Percentiles rank a stretch among this genome's conserved stretches.
These are phyloP conservation scores for Perodicticus potto DNA, from an alignment of 2,797 vertebrate species.

Conservation along the genomic window DNA sequence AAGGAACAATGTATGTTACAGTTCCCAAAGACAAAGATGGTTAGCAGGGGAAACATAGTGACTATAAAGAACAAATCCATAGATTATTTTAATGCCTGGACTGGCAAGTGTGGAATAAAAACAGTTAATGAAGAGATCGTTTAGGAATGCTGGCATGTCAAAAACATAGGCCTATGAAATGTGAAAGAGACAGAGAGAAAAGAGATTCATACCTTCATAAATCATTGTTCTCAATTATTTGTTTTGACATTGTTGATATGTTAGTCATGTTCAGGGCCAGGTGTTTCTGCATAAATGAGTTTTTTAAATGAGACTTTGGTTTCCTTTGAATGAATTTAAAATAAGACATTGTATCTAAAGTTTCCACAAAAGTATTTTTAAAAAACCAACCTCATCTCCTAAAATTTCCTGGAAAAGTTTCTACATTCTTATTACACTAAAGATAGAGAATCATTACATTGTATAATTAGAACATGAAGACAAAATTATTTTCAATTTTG, in stretches of 20 bases:
- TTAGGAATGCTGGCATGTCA: not conserved
- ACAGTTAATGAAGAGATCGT: conserved; percentile 1
- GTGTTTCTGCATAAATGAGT: not conserved
- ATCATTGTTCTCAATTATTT: conserved; percentile 10
- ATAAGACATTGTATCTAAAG: conserved; percentile 3
- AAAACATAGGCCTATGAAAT: not conserved
- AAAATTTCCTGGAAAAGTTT: conserved; percentile 49
- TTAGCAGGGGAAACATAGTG: not conserved
- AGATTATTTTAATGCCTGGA: conserved; percentile 21
- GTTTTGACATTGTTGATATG: conserved; percentile 12
- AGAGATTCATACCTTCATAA: not conserved
- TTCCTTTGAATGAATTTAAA: conserved; percentile 52
- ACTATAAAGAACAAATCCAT: not conserved
- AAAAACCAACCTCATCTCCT: not conserved
- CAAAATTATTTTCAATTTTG: conserved; percentile 56
- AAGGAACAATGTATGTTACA: not conserved
- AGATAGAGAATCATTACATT: conserved; percentile 39
- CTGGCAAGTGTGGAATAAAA: not conserved
- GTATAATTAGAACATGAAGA: conserved; percentile 55
- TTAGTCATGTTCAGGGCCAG: conserved; percentile 26
- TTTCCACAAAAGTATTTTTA: not conserved
- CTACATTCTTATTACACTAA: conserved; percentile 38
- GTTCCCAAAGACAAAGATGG: not conserved
- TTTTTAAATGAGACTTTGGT: conserved; percentile 29
- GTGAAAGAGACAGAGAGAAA: not conserved